phyloP scores from a whole-genome alignment of 2,888 invertebrate species.

The Phengaris alcon region DNA sequence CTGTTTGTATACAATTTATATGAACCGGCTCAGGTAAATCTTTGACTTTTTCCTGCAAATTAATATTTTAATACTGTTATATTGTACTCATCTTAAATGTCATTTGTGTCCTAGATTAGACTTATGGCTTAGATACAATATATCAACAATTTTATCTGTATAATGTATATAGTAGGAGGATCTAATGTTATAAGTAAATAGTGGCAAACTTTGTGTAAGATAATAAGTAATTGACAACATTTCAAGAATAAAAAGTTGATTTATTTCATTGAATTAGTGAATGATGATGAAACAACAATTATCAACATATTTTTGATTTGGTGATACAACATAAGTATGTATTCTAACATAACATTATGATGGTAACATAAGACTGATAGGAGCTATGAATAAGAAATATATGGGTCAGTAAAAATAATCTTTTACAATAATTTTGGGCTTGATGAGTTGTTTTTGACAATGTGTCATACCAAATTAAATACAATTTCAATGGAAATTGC shows the following conservation, averaged over 20 bases:
- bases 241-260: background rate
- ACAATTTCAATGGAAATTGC: background rate
- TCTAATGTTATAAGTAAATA: background rate
- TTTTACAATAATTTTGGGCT: background rate
- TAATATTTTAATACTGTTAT: slow-evolving; percentile 33
- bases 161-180: slow-evolving; percentile 14
- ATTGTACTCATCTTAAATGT: slow-evolving; percentile 36
- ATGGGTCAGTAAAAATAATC: background rate
- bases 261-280: background rate
- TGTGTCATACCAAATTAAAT: background rate
- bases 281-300: background rate
- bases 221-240: slow-evolving; percentile 15
- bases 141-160: slow-evolving; percentile 2
- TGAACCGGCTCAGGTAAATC: slow-evolving; percentile 87
- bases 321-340: background rate
- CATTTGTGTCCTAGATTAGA: slow-evolving; percentile 18
- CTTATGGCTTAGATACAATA: background rate
- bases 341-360: background rate
- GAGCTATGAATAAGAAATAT: background rate
- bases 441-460: background rate
- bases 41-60: slow-evolving; percentile 77
- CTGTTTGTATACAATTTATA: slow-evolving; percentile 90
- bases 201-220: background rate
- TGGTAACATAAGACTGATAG: slow-evolving; percentile 13
- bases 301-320: background rate